phyloP scores from a whole-genome alignment of 2,888 invertebrate species.

The Ctenicera cuprea region DNA sequence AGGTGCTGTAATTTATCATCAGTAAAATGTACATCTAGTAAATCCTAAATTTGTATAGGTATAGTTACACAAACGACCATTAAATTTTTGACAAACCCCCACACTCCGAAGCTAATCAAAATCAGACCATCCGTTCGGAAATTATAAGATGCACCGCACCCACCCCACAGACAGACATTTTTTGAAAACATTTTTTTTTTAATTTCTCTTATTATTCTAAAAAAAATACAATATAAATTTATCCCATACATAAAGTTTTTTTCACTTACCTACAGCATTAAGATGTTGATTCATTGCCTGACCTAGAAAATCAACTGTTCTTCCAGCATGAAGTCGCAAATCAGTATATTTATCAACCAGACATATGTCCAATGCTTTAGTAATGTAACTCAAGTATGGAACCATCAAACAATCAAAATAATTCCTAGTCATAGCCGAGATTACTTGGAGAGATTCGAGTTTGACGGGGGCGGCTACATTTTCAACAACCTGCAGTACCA shows the following conservation, averaged over 20 bases:
- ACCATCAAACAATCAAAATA: slow-evolving; percentile 77
- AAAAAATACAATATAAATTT: too few relatives aligned
- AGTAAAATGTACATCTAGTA: too few relatives aligned
- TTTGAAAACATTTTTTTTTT: too few relatives aligned
- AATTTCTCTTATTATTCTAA: too few relatives aligned
- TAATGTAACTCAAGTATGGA: slow-evolving; percentile 77
- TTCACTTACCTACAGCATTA: slow-evolving; percentile 56
- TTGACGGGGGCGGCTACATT: slow-evolving; percentile 80
- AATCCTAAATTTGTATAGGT: too few relatives aligned
- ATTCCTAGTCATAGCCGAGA: slow-evolving; percentile 78
- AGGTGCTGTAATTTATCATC: too few relatives aligned
- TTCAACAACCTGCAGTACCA: slow-evolving; percentile 32
- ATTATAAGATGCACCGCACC: too few relatives aligned
- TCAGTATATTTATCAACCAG: slow-evolving; percentile 79
- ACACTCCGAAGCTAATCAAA: too few relatives aligned
- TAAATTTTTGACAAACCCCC: too few relatives aligned
- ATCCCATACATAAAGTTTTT: not conserved
- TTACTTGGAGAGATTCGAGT: slow-evolving; percentile 85
- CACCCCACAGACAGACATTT: too few relatives aligned
- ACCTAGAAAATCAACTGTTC: slow-evolving; percentile 81
- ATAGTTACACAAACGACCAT: too few relatives aligned
- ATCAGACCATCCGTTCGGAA: too few relatives aligned
- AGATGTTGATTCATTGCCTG: slow-evolving; percentile 76
- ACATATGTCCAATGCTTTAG: slow-evolving; percentile 77
- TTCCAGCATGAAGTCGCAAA: slow-evolving; percentile 82